These are phyloP conservation scores for Drosophila grimshawi DNA, from an alignment of 1,140 invertebrate species.

Conservation along the genomic window DNA sequence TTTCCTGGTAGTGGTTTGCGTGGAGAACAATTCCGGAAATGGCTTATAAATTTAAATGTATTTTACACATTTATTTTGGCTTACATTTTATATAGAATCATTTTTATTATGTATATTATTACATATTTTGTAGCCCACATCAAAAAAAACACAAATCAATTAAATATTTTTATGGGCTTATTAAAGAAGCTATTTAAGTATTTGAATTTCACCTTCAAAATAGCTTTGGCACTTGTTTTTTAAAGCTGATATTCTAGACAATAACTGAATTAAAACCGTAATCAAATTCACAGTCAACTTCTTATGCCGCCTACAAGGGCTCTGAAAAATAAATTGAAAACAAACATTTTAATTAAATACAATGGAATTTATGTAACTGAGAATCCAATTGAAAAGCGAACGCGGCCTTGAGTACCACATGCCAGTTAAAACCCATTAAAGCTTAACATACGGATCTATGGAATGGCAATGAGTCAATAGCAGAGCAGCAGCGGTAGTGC, in stretches of 20 bases:
- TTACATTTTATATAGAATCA: no score
- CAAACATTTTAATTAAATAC: constrained; percentile 73
- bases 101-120: no score
- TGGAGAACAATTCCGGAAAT: no score
- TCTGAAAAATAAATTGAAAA: constrained; percentile 10
- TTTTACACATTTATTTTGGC: no score
- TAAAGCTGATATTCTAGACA: neutral
- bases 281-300: neutral
- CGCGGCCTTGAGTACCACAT: constrained; percentile 59
- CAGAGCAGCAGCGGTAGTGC: neutral
- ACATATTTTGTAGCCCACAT: no score
- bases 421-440: constrained; percentile 68
- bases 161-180: no score
- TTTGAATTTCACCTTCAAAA: neutral
- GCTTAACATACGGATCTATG: constrained; percentile 51
- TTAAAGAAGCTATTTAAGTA: neutral
- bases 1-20: neutral
- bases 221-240: neutral
- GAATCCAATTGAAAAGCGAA: constrained; percentile 32
- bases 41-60: no score
- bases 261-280: constrained; percentile 16
- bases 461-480: constrained; percentile 72
- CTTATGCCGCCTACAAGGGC: constrained; percentile 7
- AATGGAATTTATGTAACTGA: constrained; percentile 69
- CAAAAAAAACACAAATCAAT: no score